phyloP scores from a whole-genome alignment of 1,140 invertebrate species.

The Riptortus pedestris region DNA sequence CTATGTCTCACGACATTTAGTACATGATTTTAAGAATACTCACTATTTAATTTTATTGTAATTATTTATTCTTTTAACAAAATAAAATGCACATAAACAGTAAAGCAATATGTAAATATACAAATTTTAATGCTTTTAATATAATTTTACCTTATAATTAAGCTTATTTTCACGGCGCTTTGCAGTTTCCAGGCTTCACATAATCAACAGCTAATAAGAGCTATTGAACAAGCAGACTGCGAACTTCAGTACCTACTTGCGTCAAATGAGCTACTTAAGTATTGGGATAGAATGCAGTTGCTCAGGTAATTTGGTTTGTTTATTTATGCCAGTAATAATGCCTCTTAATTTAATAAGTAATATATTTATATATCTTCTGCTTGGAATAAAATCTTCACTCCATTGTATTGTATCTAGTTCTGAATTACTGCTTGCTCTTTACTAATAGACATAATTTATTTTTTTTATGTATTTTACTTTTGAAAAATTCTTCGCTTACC shows the following conservation, averaged over 20 bases:
- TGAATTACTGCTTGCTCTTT: neutral
- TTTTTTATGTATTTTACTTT: too few relatives aligned
- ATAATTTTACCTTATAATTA: too few relatives aligned
- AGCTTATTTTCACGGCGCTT: too few relatives aligned
- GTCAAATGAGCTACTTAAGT: constrained; percentile 13
- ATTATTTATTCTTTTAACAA: too few relatives aligned
- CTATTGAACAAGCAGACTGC: constrained; percentile 23
- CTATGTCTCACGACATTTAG: too few relatives aligned
- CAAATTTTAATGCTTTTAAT: too few relatives aligned
- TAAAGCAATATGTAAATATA: too few relatives aligned
- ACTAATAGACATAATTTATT: neutral
- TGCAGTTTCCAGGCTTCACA: constrained; percentile 19
- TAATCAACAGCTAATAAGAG: constrained; percentile 16
- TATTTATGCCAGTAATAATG: neutral
- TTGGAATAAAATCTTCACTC: neutral
- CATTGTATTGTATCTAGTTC: neutral
- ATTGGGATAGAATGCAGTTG: constrained; percentile 26
- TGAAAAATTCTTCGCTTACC: too few relatives aligned
- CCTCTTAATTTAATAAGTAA: neutral
- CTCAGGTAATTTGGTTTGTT: constrained; percentile 23
- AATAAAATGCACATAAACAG: too few relatives aligned
- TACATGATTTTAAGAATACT: too few relatives aligned
- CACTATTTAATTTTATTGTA: too few relatives aligned
- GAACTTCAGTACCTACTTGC: constrained; percentile 24
- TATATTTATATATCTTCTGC: neutral